Percentiles rank a stretch among this genome's conserved stretches.
These are phyloP conservation scores for Megaustenia siamemsis DNA, from an alignment of 2,888 invertebrate genomes.

Conservation along the genomic window DNA sequence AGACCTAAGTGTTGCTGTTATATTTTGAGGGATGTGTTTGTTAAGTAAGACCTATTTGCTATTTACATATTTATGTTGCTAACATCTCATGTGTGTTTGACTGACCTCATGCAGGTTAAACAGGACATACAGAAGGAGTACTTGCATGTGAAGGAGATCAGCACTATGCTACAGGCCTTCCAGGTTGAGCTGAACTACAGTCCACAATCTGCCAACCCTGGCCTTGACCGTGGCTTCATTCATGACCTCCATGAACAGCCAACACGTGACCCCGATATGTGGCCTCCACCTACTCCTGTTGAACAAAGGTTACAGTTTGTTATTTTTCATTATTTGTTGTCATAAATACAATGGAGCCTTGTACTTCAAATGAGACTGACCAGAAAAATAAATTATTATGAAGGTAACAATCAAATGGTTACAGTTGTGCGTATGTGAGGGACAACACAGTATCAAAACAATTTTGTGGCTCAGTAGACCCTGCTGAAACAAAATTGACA, in stretches of 20 bases:
- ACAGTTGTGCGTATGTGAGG: too few relatives aligned
- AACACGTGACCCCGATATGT: conserved; percentile 89
- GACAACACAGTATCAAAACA: too few relatives aligned
- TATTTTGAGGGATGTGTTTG: not conserved
- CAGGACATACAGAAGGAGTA: conserved; percentile 93
- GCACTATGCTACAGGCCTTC: conserved; percentile 88
- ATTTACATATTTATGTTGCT: not conserved
- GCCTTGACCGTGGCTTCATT: conserved; percentile 47
- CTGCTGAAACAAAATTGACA: too few relatives aligned
- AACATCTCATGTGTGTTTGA: not conserved
- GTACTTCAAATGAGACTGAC: too few relatives aligned
- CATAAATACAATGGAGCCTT: too few relatives aligned
- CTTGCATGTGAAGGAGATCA: conserved; percentile 91
- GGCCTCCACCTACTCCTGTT: conserved; percentile 86
- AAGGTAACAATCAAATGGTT: too few relatives aligned
- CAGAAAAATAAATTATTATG: too few relatives aligned
- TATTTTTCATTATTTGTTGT: too few relatives aligned
- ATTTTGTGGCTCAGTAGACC: too few relatives aligned
- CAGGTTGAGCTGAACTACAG: conserved; percentile 78
- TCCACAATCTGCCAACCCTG: conserved; percentile 59
- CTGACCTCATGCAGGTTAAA: conserved; percentile 85
- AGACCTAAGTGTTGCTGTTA: not conserved
- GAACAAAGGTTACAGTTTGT: conserved; percentile 71
- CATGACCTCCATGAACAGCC: conserved; percentile 82
- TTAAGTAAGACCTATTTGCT: not conserved